These are phyloP conservation scores for Orchestes rusci DNA, from an alignment of 2,888 invertebrate genomes.

Conservation along the genomic window DNA sequence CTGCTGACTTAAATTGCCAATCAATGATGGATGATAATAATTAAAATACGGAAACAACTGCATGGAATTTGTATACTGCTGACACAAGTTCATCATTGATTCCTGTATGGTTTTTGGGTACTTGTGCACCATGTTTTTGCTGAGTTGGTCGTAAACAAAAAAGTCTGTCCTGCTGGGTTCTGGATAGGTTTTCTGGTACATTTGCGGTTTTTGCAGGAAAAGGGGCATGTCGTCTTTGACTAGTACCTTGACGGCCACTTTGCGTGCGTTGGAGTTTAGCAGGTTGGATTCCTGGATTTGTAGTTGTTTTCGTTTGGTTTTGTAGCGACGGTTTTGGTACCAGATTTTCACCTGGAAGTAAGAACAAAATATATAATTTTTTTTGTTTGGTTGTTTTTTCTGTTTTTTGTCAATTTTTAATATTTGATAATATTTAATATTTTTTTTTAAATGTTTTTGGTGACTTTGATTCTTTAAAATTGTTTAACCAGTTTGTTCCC, in stretches of 20 bases:
- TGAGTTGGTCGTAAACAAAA: conserved; percentile 41
- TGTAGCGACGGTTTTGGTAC: conserved; percentile 66
- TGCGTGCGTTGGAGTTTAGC: conserved; percentile 63
- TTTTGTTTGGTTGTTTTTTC: too few relatives aligned
- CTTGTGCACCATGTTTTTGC: conserved; percentile 35
- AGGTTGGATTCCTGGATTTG: conserved; percentile 69
- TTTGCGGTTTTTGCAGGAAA: conserved; percentile 37
- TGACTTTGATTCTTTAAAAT: too few relatives aligned
- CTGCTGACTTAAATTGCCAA: conserved; percentile 32
- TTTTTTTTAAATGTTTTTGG: too few relatives aligned
- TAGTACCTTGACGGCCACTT: conserved; percentile 87
- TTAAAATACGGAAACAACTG: conserved; percentile 44
- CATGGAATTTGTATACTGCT: conserved; percentile 42
- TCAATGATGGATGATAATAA: conserved; percentile 41
- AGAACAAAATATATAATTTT: too few relatives aligned
- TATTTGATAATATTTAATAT: too few relatives aligned
- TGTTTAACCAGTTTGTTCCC: too few relatives aligned
- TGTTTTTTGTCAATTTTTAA: too few relatives aligned
- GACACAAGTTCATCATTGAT: conserved; percentile 43
- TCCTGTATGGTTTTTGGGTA: conserved; percentile 42
- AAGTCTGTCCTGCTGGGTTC: conserved; percentile 37
- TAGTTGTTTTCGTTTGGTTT: conserved; percentile 88
- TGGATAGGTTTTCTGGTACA: conserved; percentile 33
- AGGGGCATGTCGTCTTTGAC: conserved; percentile 74
- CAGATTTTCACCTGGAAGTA: conserved; percentile 60